Conservation (phyloP, 1,140 invertebrate species). For the Helicoverpa zea region DNA sequence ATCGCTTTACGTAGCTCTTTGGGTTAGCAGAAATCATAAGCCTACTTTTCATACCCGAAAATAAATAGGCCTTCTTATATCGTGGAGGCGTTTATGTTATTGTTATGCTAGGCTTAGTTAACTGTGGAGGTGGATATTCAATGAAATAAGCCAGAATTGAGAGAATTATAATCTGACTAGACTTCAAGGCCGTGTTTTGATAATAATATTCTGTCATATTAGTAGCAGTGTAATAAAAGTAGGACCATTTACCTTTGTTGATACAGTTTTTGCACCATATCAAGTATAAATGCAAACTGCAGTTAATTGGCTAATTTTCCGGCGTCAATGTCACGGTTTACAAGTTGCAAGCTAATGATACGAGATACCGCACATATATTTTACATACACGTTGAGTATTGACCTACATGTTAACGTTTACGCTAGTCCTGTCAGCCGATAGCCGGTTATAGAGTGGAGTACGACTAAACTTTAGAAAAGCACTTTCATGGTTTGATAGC, state of each 20-base stretch:
- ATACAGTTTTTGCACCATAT: neutral
- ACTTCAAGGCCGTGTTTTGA: too few species aligned
- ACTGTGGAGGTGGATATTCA: too few species aligned
- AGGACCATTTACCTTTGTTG: too few species aligned
- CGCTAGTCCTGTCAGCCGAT: conserved; percentile 13
- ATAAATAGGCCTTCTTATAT: neutral
- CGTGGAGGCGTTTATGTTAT: neutral
- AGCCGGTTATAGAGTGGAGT: neutral
- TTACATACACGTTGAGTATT: conserved; percentile 45
- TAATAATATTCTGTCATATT: too few species aligned
- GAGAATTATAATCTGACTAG: too few species aligned
- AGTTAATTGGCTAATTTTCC: neutral
- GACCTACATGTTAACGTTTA: conserved; percentile 44
- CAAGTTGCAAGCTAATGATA: conserved; percentile 5
- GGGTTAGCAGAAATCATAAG: neutral
- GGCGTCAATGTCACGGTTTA: neutral
- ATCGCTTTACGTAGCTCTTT: conserved; percentile 2
- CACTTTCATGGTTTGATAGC: neutral
- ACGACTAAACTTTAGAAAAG: conserved; percentile 25
- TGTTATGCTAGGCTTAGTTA: too few species aligned
- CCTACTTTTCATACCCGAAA: neutral
- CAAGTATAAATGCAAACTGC: conserved; percentile 3
- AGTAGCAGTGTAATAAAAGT: too few species aligned
- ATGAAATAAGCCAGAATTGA: too few species aligned
- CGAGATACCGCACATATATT: neutral